phyloP scores from a whole-genome alignment of 2,113 vertebrate genomes.

The Vombatus ursinus region DNA sequence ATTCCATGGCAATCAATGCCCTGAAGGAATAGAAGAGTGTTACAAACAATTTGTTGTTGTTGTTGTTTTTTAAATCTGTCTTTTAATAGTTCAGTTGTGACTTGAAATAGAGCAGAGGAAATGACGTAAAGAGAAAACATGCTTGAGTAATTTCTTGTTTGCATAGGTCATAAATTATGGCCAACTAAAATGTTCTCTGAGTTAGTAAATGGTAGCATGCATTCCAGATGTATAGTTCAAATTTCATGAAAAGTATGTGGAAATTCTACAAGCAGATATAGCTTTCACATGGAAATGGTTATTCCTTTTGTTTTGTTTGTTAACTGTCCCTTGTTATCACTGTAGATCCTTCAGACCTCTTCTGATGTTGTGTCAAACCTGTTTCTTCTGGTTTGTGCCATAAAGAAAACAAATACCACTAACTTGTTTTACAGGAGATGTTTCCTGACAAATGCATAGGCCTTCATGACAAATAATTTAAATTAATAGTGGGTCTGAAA shows the following conservation, averaged over 20 bases:
- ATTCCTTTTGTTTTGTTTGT: background rate
- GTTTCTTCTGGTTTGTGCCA: background rate
- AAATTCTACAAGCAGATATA: conserved; percentile 40
- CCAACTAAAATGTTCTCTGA: conserved; percentile 53
- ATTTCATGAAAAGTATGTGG: conserved; percentile 37
- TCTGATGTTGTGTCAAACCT: conserved; percentile 22
- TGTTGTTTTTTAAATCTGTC: conserved; percentile 24
- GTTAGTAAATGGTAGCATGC: conserved; percentile 46
- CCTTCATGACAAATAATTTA: background rate
- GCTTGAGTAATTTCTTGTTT: conserved; percentile 30
- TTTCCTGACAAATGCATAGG: conserved; percentile 25
- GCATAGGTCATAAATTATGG: conserved; percentile 57
- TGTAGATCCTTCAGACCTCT: conserved; percentile 11
- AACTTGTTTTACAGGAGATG: conserved; percentile 12
- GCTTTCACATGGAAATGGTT: background rate
- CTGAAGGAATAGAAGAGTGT: background rate
- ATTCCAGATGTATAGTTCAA: conserved; percentile 38
- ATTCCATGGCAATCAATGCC: background rate
- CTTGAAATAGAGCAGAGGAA: conserved; percentile 62
- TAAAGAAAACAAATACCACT: background rate
- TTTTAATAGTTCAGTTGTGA: conserved; percentile 49
- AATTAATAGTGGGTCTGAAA: background rate
- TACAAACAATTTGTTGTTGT: background rate
- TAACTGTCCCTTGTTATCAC: background rate
- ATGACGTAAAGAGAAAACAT: conserved; percentile 7